These are phyloP conservation scores for Xenus cinereus DNA, from an alignment of 2,113 vertebrate genomes.

Conservation along the genomic window DNA sequence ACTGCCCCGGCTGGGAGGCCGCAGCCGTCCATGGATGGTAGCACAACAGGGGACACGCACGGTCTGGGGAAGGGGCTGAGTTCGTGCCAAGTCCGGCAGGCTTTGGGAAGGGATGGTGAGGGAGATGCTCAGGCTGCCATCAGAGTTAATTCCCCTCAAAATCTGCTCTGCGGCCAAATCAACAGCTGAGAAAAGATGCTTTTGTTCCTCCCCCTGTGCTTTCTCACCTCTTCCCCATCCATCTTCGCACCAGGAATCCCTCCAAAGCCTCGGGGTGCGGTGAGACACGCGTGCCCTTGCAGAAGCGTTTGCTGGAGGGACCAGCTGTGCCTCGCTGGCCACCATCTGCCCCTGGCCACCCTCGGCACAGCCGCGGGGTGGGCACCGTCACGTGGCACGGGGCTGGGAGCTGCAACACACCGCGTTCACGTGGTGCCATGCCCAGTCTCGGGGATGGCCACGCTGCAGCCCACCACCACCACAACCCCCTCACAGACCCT, in stretches of 20 bases:
- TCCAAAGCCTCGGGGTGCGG: accelerated
- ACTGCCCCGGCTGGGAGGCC: neutral
- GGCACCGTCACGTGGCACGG: accelerated
- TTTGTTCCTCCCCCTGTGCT: neutral
- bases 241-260: neutral
- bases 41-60: accelerated
- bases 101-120: neutral
- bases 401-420: neutral
- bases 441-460: neutral
- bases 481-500: no score
- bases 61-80: neutral
- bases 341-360: neutral
- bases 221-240: neutral
- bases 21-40: neutral
- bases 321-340: neutral
- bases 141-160: neutral
- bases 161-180: neutral
- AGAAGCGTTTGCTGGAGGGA: neutral
- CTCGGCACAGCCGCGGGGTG: accelerated
- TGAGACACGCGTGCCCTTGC: accelerated
- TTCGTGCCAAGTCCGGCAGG: neutral
- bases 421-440: accelerated
- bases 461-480: neutral
- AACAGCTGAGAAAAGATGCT: neutral
- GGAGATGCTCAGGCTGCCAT: accelerated